Percentiles rank a stretch among this genome's conserved stretches.
These are phyloP conservation scores for Aphelocoma coerulescens DNA, from an alignment of 2,113 vertebrate genomes.

Conservation along the genomic window DNA sequence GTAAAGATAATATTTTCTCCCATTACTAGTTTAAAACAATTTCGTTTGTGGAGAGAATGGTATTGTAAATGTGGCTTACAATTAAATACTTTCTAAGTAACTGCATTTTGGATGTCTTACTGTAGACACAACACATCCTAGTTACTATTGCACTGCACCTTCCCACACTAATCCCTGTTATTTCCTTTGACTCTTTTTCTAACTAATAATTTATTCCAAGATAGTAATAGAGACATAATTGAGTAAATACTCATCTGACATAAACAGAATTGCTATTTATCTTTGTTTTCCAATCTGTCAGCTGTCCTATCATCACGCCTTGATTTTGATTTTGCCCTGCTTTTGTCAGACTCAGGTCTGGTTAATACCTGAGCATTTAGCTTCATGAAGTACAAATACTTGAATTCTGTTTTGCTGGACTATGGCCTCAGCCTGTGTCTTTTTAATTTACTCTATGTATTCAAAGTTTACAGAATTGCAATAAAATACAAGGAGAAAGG, in stretches of 20 bases:
- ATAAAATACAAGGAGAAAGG: not conserved
- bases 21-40: not conserved
- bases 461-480: not conserved
- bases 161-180: not conserved
- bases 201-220: not conserved
- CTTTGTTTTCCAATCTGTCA: not conserved
- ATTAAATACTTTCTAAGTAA: not conserved
- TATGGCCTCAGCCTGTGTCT: not conserved
- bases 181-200: not conserved
- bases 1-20: not conserved
- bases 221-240: not conserved
- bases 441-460: not conserved
- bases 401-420: not conserved
- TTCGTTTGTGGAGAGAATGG: not conserved
- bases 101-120: not conserved
- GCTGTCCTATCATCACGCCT: not conserved
- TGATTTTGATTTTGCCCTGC: not conserved
- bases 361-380: not conserved
- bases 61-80: not conserved
- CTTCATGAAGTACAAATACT: not conserved
- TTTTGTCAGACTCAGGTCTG: not conserved
- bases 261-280: not conserved
- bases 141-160: not conserved
- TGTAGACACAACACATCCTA: not conserved
- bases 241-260: not conserved